phyloP scores from a whole-genome alignment of 2,797 vertebrate species.

The Periparus ater region DNA sequence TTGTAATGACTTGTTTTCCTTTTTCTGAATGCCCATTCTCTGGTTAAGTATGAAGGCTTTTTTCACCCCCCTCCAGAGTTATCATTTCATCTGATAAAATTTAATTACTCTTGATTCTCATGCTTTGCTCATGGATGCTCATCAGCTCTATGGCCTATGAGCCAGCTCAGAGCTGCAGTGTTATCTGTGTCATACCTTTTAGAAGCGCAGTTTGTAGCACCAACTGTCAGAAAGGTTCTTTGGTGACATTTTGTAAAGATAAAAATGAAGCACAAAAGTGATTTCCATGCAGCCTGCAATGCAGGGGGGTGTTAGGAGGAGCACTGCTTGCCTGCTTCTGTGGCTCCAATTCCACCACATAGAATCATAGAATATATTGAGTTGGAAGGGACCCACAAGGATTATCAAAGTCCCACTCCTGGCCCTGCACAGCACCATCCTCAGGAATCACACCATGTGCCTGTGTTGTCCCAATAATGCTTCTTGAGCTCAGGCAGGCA shows the following conservation, averaged over 20 bases:
- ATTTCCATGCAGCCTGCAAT: neutral
- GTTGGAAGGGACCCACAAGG: neutral
- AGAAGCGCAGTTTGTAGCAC: neutral
- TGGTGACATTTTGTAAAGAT: neutral
- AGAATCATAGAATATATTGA: neutral
- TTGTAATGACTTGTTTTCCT: neutral
- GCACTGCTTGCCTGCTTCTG: neutral
- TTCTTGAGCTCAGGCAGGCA: neutral
- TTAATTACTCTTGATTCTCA: neutral
- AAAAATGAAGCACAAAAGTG: neutral
- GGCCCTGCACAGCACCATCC: neutral
- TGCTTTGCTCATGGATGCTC: neutral
- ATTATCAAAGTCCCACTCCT: neutral
- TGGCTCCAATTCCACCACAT: neutral
- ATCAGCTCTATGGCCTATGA: neutral
- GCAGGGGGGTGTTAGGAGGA: accelerated
- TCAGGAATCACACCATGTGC: neutral
- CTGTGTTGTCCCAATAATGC: accelerated
- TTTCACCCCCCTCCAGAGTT: neutral
- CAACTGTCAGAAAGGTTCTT: neutral
- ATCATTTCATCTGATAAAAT: neutral
- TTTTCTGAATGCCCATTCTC: neutral
- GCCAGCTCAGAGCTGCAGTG: neutral
- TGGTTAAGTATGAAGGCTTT: neutral
- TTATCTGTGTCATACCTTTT: neutral